Base-by-base conservation (phyloP, 2,797 vertebrate genomes). In the Parambassis ranga region DNA sequence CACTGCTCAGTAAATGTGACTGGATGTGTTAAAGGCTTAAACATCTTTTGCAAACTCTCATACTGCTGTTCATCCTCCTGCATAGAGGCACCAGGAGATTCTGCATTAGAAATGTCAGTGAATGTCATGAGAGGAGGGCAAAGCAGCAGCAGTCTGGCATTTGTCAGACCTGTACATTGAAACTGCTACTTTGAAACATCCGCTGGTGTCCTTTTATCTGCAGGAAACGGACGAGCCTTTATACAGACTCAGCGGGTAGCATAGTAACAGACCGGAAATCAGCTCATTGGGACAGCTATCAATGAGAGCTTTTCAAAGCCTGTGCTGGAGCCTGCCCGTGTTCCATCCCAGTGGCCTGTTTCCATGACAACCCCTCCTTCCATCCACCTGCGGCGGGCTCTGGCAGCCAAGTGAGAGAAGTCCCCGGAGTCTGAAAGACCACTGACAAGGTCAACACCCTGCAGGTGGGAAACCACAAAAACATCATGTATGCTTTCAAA, bases 401-500 rank as follows among this genome's bases (percentile, higher is more conserved):
- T 81, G 82, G 76, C 82, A 86, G 83, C 75, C 49, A 70, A 78
- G 69, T 81, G 67, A 86, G 68, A 83, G 75, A 77, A 77, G 72
- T 87, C 85, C 85, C 84, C 41, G 15, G 62, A 81, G 81, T 78
- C 80, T 82, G 78, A 90, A 90, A 87, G 88, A 86, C 83, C 85
- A 85, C 79, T 81, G 85, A 88, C 87, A 88, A 89, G 90, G 91
- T 92, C 87, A 91, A 83, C 75, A 82, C 84, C 83, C 86, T 18
- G 48, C 77, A 87, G 83, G 81, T 87, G 77, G 79, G 71, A 69
- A 78, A 81, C 58, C 74, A 73, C 60, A 59, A 71, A 79, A 80
- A 84, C 75, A 87, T 72, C 68, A 59, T 76, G 74, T 82, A 70
- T 5, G 26, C 60, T 71, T 82, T 82, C 48, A 71, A 58, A 88